A percentile compares a stretch with the other conserved stretches of the same genome.
These are phyloP conservation scores for Neolamprologus toae DNA, from an alignment of 2,113 vertebrate genomes.

Conservation along the genomic window DNA sequence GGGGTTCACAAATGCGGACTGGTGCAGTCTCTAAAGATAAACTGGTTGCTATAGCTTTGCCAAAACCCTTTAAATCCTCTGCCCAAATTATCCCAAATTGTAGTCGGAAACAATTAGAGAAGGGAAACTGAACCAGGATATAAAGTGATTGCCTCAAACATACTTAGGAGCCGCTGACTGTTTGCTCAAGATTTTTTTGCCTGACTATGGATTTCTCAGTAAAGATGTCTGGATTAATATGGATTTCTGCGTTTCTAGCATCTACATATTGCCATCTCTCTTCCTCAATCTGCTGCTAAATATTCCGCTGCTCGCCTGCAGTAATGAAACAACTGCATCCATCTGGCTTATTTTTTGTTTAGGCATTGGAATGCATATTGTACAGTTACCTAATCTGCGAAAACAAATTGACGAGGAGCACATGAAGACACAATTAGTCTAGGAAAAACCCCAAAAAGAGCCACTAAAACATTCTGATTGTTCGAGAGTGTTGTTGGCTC, in stretches of 20 bases:
- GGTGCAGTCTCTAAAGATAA: background rate
- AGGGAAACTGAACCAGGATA: background rate
- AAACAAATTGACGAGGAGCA: background rate
- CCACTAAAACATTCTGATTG: slow-evolving; percentile 2
- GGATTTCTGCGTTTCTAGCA: background rate
- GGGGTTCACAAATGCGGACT: background rate
- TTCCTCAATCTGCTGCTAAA: background rate
- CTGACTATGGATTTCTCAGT: background rate
- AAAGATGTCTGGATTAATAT: slow-evolving; percentile 13
- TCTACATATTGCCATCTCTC: background rate
- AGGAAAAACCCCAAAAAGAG: background rate
- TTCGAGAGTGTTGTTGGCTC: slow-evolving; percentile 17
- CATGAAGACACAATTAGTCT: background rate
- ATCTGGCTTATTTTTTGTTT: background rate
- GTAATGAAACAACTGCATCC: background rate
- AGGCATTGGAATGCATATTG: background rate
- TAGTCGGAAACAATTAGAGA: background rate
- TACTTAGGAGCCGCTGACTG: background rate
- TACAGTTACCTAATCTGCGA: background rate
- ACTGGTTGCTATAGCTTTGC: background rate
- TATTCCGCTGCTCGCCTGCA: background rate
- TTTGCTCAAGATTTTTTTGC: slow-evolving; percentile 2
- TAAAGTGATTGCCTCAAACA: background rate
- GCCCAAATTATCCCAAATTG: background rate
- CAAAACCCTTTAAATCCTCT: background rate